These are phyloP conservation scores for Perca fluviatilis DNA, from an alignment of 2,113 vertebrate species.

Conservation along the genomic window DNA sequence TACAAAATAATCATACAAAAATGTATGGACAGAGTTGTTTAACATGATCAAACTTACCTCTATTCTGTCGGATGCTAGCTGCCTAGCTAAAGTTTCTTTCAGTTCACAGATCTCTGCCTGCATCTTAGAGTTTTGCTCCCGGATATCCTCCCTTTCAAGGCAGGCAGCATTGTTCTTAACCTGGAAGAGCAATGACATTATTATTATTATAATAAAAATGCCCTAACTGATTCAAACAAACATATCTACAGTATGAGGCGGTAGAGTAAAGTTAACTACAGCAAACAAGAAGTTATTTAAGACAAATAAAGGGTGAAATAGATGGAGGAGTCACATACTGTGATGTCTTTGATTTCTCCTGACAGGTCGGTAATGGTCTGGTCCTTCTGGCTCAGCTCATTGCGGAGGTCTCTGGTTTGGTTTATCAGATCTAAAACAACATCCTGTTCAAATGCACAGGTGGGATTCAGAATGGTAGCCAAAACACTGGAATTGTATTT, in stretches of 20 bases:
- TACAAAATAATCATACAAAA: not conserved
- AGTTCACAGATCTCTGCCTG: slow-evolving; percentile 87
- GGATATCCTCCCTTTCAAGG: slow-evolving; percentile 86
- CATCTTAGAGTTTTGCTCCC: slow-evolving; percentile 78
- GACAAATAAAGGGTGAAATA: not conserved
- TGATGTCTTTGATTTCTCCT: slow-evolving; percentile 90
- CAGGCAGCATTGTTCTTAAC: slow-evolving; percentile 86
- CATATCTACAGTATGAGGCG: not conserved
- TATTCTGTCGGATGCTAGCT: slow-evolving; percentile 87
- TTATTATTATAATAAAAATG: not conserved
- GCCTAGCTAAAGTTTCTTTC: slow-evolving; percentile 86
- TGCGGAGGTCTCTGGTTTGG: slow-evolving; percentile 91
- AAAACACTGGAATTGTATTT: slow-evolving; percentile 14
- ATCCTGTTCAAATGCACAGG: slow-evolving; percentile 80
- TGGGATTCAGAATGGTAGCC: not conserved
- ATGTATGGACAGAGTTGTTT: not conserved
- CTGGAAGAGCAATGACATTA: slow-evolving; percentile 73
- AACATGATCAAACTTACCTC: slow-evolving; percentile 83
- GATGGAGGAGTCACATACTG: slow-evolving; percentile 74
- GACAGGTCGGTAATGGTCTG: slow-evolving; percentile 85
- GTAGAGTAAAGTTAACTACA: not conserved
- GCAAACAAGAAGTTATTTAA: not conserved
- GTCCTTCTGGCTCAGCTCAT: slow-evolving; percentile 86
- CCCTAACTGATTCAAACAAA: not conserved
- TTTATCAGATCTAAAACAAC: slow-evolving; percentile 91